Base-by-base conservation (phyloP, 2,113 vertebrate genomes). In the Opisthocomus hoazin region DNA sequence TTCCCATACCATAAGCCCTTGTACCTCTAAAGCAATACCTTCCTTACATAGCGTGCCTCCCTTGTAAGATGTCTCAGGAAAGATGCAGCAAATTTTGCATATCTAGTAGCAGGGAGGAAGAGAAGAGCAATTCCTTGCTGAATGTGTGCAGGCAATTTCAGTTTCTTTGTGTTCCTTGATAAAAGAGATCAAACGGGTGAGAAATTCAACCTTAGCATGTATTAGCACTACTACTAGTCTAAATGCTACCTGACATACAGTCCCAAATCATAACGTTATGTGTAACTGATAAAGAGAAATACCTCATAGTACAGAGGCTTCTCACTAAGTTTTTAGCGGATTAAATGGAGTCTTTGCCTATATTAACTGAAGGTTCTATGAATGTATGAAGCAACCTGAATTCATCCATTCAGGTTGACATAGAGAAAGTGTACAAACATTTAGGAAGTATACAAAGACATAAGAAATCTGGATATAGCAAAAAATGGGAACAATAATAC, bases 1-100 rank as follows among this genome's bases (percentile, higher is more conserved):
- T 82, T 88, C 0, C 2, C 1, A 0, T 45, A 14, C 4, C 6
- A 2, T 27, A 51, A 41, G 6, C 50, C 22, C 48, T 70, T 68
- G 17, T 37, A 12, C 56, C 11, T 45, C 13, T 79, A 34, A 68
- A 78, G 41, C 39, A 7, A 26, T 26, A 15, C 6, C 11, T 71
- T 75, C 26, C 4, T 71, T 66, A 46, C 23, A 66, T 18, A 43
- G 5, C 3, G 0, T 56, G 5, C 9, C 22, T 80, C 3, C 14
- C 24, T 64, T 69, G 12, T 36, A 56, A 56, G 12, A 22, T 21
- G 36, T 41, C 6, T 66, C 54, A 21, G 43, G 36, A 71, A 58
- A 15, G 43, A 48, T 74, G 36, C 10, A 51, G 32, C 10, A 20
- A 54, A 48, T 63, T 84, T 80, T 84, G 15, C 8, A 26, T 54